Conservation (phyloP, 2,797 vertebrate species). For the Amblyraja radiata region DNA sequence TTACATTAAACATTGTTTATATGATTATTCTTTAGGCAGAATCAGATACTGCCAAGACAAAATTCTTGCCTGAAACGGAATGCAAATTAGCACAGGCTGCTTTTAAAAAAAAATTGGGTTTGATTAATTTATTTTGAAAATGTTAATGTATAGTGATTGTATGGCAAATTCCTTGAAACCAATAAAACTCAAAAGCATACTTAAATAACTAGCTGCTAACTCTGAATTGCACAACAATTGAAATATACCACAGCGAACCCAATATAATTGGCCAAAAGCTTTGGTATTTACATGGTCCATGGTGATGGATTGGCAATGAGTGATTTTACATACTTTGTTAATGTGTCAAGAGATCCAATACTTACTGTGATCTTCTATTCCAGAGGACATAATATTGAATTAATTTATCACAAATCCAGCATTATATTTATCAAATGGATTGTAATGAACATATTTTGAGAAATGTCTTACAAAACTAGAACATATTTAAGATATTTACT, state of each 20-base stretch:
- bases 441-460: slow-evolving; percentile 4
- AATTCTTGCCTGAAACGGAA: slow-evolving; percentile 8
- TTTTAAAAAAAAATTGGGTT: neutral
- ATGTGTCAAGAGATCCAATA: neutral
- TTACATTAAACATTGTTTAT: neutral
- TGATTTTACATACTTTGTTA: slow-evolving; percentile 14
- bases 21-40: neutral
- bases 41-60: neutral
- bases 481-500: slow-evolving; percentile 25
- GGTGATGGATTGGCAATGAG: neutral
- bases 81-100: neutral
- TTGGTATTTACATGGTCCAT: slow-evolving; percentile 20
- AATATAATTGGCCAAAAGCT: neutral
- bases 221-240: neutral
- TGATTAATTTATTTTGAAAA: neutral
- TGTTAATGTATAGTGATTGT: neutral
- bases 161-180: slow-evolving; percentile 10
- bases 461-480: slow-evolving; percentile 16
- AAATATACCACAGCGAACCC: neutral
- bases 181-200: neutral
- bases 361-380: neutral
- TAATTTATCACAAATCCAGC: neutral
- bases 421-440: neutral
- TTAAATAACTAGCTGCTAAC: neutral
- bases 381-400: neutral